Conservation (phyloP, 2,797 vertebrate genomes). For the Molossus molossus region DNA sequence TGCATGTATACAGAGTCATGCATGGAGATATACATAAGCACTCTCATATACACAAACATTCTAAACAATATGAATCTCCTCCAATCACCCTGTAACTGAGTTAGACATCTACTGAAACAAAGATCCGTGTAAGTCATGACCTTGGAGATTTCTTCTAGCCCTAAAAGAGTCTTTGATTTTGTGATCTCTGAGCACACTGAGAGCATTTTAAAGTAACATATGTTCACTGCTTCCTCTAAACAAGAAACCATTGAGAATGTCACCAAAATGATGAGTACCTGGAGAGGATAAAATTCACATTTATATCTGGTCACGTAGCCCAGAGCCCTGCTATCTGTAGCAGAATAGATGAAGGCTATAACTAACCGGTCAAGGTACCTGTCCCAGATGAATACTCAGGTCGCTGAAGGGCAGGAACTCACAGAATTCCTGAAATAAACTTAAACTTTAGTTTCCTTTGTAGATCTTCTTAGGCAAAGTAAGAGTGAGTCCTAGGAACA, state of each 20-base stretch:
- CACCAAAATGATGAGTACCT: constrained; percentile 46
- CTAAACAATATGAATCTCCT: constrained; percentile 18
- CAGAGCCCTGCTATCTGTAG: neutral
- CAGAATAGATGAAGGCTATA: neutral
- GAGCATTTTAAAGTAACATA: constrained; percentile 12
- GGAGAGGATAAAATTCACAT: constrained; percentile 47
- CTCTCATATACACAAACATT: neutral
- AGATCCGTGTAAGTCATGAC: constrained; percentile 14
- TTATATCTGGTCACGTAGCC: neutral
- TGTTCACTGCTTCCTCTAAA: neutral
- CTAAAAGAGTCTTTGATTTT: constrained; percentile 44
- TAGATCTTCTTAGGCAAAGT: constrained; percentile 32
- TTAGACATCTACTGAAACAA: constrained; percentile 28
- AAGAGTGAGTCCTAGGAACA: neutral
- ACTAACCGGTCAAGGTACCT: neutral
- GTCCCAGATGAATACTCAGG: neutral
- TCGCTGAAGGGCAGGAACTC: neutral
- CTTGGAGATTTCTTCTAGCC: constrained; percentile 41
- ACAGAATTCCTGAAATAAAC: constrained; percentile 53
- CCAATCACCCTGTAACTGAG: neutral
- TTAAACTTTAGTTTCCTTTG: constrained; percentile 51
- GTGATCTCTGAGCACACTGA: constrained; percentile 34
- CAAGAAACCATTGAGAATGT: constrained; percentile 42
- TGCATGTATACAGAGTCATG: neutral
- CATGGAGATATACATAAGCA: neutral